A percentile compares a stretch with the other conserved stretches of the same genome.
Evolutionary conservation across 1,140 invertebrate genomes (phyloP).

Genomic region (Saccostrea glomerata): DNA sequence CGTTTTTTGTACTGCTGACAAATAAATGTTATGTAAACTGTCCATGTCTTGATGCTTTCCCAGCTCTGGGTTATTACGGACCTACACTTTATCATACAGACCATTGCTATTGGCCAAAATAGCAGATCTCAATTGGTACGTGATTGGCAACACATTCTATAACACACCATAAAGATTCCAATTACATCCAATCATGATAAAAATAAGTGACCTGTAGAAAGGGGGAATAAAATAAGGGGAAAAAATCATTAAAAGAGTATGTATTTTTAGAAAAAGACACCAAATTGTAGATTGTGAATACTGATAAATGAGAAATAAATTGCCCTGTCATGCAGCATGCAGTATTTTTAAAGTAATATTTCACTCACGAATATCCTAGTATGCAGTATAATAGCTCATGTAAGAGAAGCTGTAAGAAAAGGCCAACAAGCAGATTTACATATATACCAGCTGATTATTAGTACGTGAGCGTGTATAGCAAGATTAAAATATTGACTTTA

Average conservation of each 20-base stretch:
- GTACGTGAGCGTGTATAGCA: not conserved
- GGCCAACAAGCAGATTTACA: not conserved
- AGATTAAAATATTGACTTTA: not conserved
- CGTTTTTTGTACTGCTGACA: not conserved
- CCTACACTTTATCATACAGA: not conserved
- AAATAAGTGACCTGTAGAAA: not conserved
- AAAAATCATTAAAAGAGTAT: not conserved
- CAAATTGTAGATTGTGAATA: not conserved
- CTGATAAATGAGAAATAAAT: not conserved
- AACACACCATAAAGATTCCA: not conserved
- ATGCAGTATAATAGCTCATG: not conserved
- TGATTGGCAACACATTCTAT: not conserved
- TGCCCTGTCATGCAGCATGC: not conserved
- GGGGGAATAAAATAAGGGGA: not conserved
- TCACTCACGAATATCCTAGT: not conserved
- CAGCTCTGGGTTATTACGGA: not conserved
- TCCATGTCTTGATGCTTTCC: not conserved
- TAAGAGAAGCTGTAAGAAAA: conserved; percentile 1
- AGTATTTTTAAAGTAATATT: not conserved
- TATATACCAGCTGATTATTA: not conserved
- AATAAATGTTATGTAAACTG: not conserved
- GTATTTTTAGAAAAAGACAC: not conserved
- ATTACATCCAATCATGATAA: not conserved
- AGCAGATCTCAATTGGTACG: not conserved
- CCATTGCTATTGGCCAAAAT: not conserved